These are phyloP conservation scores for Styela plicata DNA, from an alignment of 23 tunicate genomes.

Conservation along the genomic window DNA sequence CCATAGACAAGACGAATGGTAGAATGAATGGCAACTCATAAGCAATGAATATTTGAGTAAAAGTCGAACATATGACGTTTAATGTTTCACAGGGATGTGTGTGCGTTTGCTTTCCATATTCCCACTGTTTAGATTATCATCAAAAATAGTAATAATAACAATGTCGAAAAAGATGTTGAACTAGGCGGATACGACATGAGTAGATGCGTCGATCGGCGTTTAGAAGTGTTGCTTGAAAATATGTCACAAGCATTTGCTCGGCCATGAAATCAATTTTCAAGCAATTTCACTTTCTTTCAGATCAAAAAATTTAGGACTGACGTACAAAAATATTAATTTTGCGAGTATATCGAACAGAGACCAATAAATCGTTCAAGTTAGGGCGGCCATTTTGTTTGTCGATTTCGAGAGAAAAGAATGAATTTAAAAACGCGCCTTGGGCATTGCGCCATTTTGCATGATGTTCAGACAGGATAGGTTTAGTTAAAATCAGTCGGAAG, in stretches of 20 bases:
- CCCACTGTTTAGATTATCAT: no score
- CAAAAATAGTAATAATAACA: background rate
- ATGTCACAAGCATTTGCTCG: background rate
- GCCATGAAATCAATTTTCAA: constrained; percentile 14
- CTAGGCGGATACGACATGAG: background rate
- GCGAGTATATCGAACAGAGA: no score
- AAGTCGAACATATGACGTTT: no score
- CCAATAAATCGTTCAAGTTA: no score
- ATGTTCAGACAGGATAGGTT: background rate
- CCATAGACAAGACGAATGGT: background rate
- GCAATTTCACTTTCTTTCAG: background rate
- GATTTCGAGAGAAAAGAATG: background rate
- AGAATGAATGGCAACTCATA: no score
- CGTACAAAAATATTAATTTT: background rate
- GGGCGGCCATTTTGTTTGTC: constrained; percentile 15
- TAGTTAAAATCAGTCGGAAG: background rate
- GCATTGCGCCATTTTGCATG: constrained; percentile 6
- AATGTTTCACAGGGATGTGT: no score
- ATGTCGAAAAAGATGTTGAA: background rate
- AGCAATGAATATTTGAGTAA: no score
- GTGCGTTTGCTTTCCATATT: no score
- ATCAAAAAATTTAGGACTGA: background rate
- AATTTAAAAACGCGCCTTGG: background rate
- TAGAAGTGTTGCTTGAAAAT: background rate
- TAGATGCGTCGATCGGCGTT: background rate